Base-by-base conservation (phyloP, 1,140 invertebrate species). In the Drosophila mauritiana region DNA sequence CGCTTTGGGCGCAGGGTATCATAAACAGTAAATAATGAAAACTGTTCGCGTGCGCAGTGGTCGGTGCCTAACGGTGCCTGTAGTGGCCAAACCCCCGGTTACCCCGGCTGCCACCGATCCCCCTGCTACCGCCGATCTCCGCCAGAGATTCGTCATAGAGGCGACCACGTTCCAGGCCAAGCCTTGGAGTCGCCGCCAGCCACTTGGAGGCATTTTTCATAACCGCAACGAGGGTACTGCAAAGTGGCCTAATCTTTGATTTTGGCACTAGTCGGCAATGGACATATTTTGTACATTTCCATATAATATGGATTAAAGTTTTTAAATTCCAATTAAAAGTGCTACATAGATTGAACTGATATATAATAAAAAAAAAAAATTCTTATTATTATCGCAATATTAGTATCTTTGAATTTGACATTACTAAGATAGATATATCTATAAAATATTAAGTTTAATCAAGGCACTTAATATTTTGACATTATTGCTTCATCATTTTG, bases 41-140 rank as follows among this genome's bases (percentile, higher is more conserved):
- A 88, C 59, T 40, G 62, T 78, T 88, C 75, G 83, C 83, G 83
- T 86, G 83, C 78, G 59, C 83, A 42, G 73, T 46, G 51, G 56
- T 73, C 57, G 64, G 78, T 72, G 78, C 74, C 83, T 86, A 86
- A 88, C 83, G 81, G 81, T 86, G 83, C 64, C 78, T 86, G 67
- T 86, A 82, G 82, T 79, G 56, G 56, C 22, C 61, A n/a, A 20
- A 10, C 36, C 39, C 3, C 39, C 52, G n/a, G 0, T 5, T 25
- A 22, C 13, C 36, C 42, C 13, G 5, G 0, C 1, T 3, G 1
- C 46, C 25, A 13, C 46, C 2, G 7, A 25, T 12, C 22, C 40
- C 15, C 25, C 45, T 17, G 20, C 20, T 22, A 39, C 27, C 17
- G 20, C 13, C 39, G 27, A 51, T 55, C 45, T 51, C 61, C 48